Conservation (phyloP, 2,113 vertebrate genomes). For the Grammomys surdaster region DNA sequence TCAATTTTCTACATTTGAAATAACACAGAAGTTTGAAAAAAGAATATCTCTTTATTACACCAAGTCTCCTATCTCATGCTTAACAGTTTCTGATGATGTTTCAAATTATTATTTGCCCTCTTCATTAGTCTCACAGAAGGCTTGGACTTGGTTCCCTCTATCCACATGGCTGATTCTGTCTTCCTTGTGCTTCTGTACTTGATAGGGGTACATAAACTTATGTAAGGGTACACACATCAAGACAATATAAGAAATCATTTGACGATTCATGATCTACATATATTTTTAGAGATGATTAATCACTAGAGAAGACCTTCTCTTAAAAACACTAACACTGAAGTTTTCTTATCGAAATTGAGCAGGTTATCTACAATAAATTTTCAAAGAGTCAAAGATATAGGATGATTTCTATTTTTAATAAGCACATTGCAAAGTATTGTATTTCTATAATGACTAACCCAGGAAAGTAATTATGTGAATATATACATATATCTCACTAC, state of each 20-base stretch:
- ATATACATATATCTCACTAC: not conserved
- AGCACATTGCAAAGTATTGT: not conserved
- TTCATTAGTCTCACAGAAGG: not conserved
- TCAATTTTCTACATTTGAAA: not conserved
- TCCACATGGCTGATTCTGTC: not conserved
- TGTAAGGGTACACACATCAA: not conserved
- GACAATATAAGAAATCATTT: not conserved
- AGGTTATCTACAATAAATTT: not conserved
- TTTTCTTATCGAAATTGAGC: not conserved
- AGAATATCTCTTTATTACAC: not conserved
- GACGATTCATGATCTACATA: not conserved
- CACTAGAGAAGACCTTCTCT: not conserved
- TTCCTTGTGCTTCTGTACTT: not conserved
- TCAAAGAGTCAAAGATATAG: not conserved
- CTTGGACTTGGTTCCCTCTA: not conserved
- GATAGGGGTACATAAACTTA: not conserved
- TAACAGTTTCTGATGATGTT: not conserved
- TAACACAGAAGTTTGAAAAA: not conserved
- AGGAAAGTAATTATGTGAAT: not conserved
- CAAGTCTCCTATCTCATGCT: not conserved
- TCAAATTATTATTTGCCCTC: not conserved
- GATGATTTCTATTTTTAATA: not conserved
- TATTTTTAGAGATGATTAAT: not conserved
- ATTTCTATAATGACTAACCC: not conserved
- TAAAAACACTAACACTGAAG: not conserved